These are phyloP conservation scores for Donacobius atricapilla DNA, from an alignment of 2,113 vertebrate genomes.

Conservation along the genomic window DNA sequence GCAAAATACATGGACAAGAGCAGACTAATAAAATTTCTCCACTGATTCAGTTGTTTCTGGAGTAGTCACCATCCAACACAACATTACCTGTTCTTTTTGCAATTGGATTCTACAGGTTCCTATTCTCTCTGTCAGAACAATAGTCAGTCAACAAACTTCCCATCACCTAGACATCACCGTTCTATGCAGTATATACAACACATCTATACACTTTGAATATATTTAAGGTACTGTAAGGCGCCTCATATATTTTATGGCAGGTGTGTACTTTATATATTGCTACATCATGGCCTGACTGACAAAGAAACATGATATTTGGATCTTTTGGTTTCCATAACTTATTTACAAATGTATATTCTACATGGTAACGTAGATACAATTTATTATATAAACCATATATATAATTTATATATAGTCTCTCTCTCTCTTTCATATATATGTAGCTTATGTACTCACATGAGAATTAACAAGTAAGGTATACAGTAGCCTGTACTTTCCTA, in stretches of 20 bases:
- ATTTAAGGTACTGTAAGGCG: neutral
- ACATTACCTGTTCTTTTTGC: too few species aligned
- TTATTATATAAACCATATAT: neutral
- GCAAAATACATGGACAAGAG: fast-evolving
- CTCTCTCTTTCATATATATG: neutral
- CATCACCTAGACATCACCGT: neutral
- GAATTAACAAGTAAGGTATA: neutral
- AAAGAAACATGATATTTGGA: neutral
- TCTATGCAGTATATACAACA: neutral
- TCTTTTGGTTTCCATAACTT: neutral
- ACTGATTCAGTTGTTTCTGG: neutral
- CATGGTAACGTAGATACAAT: neutral
- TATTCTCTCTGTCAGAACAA: neutral
- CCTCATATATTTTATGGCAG: neutral
- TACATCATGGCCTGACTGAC: neutral
- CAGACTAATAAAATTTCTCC: neutral
- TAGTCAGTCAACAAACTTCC: neutral
- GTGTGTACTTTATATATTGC: neutral
- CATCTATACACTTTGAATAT: neutral
- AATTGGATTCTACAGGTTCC: neutral
- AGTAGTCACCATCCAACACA: neutral
- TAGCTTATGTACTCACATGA: neutral
- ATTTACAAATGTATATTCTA: neutral
- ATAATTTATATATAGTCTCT: neutral
- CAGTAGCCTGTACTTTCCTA: neutral